phyloP scores from a whole-genome alignment of 2,113 vertebrate genomes.

The Bubo blakistoni region DNA sequence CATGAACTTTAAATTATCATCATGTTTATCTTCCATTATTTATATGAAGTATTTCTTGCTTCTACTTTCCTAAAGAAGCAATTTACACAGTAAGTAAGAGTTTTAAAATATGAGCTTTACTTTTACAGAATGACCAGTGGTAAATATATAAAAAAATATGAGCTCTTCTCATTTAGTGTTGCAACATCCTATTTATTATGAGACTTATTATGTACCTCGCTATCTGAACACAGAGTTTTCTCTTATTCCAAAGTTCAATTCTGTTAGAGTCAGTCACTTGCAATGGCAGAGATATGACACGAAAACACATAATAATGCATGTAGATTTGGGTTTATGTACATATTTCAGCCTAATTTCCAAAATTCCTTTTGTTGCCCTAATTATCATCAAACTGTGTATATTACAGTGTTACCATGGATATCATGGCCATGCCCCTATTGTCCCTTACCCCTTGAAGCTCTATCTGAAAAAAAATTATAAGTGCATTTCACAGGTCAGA shows the following conservation, averaged over 20 bases:
- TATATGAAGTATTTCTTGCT: background rate
- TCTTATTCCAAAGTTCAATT: background rate
- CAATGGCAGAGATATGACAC: background rate
- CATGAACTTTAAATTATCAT: background rate
- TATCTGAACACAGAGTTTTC: background rate
- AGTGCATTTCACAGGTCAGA: background rate
- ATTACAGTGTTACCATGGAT: background rate
- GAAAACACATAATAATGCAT: background rate
- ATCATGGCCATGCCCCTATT: background rate
- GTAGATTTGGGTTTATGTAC: background rate
- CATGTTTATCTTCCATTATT: background rate
- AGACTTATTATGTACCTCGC: background rate
- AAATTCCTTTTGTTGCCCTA: background rate
- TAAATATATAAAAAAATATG: background rate
- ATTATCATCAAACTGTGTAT: background rate
- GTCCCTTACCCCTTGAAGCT: background rate
- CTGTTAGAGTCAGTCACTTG: background rate
- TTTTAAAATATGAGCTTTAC: background rate
- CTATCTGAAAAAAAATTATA: background rate
- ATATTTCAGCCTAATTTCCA: background rate
- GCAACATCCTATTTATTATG: background rate
- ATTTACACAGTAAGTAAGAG: background rate
- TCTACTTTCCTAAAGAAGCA: background rate
- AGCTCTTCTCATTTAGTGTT: background rate
- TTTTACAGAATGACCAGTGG: background rate